Percentiles rank a stretch among this genome's conserved stretches.
Conservation (phyloP, 2,797 vertebrate genomes). For the Amniataba percoides region DNA sequence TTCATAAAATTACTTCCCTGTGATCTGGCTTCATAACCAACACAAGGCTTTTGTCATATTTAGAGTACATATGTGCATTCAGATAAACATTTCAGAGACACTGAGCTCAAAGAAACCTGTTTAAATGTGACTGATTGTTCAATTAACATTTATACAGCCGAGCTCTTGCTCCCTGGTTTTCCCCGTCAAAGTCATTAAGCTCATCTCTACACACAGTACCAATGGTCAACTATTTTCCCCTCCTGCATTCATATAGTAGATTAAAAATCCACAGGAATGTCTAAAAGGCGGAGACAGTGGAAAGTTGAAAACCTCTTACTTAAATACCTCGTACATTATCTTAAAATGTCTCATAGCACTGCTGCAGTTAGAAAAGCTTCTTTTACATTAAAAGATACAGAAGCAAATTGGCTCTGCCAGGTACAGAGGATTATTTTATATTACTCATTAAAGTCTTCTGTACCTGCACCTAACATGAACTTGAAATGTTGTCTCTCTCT, state of each 20-base stretch:
- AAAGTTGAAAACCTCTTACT: not conserved
- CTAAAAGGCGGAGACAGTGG: not conserved
- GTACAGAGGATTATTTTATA: not conserved
- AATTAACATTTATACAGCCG: not conserved
- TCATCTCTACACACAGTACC: not conserved
- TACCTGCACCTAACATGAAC: not conserved
- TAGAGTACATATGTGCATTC: not conserved
- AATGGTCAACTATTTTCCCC: not conserved
- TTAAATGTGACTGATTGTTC: not conserved
- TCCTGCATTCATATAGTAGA: slow-evolving; percentile 2
- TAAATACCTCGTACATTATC: not conserved
- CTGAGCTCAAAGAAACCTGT: not conserved
- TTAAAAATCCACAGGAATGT: slow-evolving; percentile 13
- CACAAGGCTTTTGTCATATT: not conserved
- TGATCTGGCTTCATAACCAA: not conserved
- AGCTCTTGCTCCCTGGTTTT: not conserved
- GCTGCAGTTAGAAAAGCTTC: not conserved
- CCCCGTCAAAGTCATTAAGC: not conserved
- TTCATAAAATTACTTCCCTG: not conserved
- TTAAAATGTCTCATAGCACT: not conserved
- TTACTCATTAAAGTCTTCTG: not conserved
- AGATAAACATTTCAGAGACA: too few relatives aligned
- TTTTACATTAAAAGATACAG: not conserved
- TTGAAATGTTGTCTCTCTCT: not conserved
- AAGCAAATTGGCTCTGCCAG: not conserved